phyloP scores from a whole-genome alignment of 2,888 invertebrate genomes.

The Aplocera efformata region DNA sequence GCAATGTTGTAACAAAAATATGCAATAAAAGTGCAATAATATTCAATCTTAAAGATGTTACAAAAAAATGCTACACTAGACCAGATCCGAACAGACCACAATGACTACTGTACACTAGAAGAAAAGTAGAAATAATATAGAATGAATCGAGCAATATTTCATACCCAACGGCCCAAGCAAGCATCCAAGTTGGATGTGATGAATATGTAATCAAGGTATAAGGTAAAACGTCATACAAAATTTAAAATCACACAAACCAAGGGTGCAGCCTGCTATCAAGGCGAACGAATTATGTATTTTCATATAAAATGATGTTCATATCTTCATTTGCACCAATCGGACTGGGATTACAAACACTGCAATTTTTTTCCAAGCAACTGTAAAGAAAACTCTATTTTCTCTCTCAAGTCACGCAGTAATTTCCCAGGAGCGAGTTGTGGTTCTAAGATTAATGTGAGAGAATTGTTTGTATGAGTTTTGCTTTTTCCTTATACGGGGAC shows the following conservation, averaged over 20 bases:
- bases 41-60: no score
- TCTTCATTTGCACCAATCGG: constrained; percentile 10
- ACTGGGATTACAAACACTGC: constrained; percentile 12
- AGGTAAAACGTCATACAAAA: no score
- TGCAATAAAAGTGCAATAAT: no score
- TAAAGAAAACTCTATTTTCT: constrained; percentile 19
- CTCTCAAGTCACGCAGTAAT: constrained; percentile 20
- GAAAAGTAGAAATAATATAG: no score
- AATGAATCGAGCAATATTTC: constrained; percentile 33
- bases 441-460: constrained; percentile 10
- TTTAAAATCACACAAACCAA: constrained; percentile 35
- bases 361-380: constrained; percentile 19
- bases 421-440: constrained; percentile 20
- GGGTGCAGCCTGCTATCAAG: constrained; percentile 31
- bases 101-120: no score
- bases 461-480: constrained; percentile 14
- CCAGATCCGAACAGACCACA: no score
- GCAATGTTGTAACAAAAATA: no score
- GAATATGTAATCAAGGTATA: constrained; percentile 46
- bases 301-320: constrained; percentile 38
- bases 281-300: constrained; percentile 36
- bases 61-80: no score
- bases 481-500: not conserved
- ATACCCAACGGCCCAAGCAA: constrained; percentile 35
- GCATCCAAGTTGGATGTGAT: constrained; percentile 31